A percentile compares a stretch with the other conserved stretches of the same genome.
Conservation (phyloP, 2,888 invertebrate genomes). For the Caradrina kadenii region DNA sequence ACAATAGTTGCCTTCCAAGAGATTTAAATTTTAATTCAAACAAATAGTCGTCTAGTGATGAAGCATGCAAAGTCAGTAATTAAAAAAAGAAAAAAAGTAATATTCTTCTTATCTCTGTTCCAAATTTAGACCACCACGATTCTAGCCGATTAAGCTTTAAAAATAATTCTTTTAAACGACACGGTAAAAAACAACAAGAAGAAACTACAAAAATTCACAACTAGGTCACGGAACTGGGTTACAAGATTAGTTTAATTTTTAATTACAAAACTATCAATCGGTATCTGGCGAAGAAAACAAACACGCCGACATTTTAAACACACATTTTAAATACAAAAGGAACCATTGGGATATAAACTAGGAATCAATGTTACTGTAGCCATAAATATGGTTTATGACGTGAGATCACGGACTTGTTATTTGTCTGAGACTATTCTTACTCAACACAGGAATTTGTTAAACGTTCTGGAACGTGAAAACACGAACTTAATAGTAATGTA, state of each 20-base stretch:
- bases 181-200: conserved; percentile 8
- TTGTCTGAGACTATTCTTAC: conserved; percentile 64
- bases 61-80: too few species aligned
- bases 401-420: conserved; percentile 75
- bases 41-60: too few species aligned
- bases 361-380: conserved; percentile 64
- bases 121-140: not conserved
- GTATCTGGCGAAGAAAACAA: conserved; percentile 22
- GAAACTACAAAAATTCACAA: conserved; percentile 19
- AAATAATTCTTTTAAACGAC: conserved; percentile 1
- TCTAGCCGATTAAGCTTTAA: conserved; percentile 8
- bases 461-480: conserved; percentile 55
- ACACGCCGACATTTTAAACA: conserved; percentile 43
- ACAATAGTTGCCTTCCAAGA: too few species aligned
- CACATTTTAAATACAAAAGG: conserved; percentile 32
- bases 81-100: too few species aligned
- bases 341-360: conserved; percentile 44
- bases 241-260: conserved; percentile 27
- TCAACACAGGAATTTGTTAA: conserved; percentile 68
- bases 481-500: conserved; percentile 30
- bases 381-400: conserved; percentile 79
- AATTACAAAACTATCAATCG: conserved; percentile 48
- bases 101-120: not conserved
- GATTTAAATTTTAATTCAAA: too few species aligned
- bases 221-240: conserved; percentile 19